phyloP scores from a whole-genome alignment of 2,113 vertebrate genomes.

The Abramis brama region DNA sequence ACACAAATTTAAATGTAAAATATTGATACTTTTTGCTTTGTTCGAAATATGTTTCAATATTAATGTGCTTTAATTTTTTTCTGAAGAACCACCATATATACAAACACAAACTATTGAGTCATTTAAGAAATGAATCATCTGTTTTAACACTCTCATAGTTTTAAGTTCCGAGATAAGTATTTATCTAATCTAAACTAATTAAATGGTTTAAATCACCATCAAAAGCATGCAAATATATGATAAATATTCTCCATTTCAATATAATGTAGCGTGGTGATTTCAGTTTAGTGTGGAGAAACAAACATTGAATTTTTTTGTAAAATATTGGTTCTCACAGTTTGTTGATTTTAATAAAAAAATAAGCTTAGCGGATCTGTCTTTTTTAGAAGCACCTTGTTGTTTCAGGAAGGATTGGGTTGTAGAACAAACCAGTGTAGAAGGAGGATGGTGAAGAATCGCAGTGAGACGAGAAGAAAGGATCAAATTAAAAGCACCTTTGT shows the following conservation, averaged over 20 bases:
- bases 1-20: background rate
- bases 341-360: background rate
- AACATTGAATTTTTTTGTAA: background rate
- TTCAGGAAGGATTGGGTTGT: constrained; percentile 13
- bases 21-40: background rate
- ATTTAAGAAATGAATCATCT: background rate
- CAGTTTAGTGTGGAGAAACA: background rate
- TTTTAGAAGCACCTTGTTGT: constrained; percentile 12
- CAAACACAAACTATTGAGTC: background rate
- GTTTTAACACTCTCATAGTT: too few relatives aligned
- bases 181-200: background rate
- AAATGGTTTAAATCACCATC: background rate
- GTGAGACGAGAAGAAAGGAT: constrained; percentile 65
- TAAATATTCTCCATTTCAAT: background rate
- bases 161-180: background rate
- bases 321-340: background rate
- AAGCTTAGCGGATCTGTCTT: background rate
- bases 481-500: constrained; percentile 75
- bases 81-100: background rate
- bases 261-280: background rate
- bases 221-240: background rate
- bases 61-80: background rate
- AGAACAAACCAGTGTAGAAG: background rate
- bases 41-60: background rate
- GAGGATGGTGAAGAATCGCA: background rate